A percentile compares a stretch with the other conserved stretches of the same genome.
Evolutionary conservation across 2,113 vertebrate genomes (phyloP).

Genomic region (Siniperca knerii): DNA sequence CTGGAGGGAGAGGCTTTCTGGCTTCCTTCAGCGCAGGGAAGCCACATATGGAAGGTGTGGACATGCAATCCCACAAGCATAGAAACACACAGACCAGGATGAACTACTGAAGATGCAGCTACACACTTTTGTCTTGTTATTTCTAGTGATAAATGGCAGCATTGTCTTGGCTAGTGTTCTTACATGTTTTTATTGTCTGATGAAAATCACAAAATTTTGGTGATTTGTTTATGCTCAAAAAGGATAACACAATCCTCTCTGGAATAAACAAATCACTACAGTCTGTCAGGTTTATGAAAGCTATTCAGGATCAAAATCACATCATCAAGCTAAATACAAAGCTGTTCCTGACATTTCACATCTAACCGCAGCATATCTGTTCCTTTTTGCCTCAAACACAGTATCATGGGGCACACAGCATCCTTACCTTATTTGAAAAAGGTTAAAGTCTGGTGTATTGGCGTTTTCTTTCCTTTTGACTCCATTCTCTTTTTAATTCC

Average conservation of each 20-base stretch:
- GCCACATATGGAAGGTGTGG: slow-evolving; percentile 86
- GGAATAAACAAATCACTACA: not conserved
- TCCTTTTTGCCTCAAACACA: not conserved
- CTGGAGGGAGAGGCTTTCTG: slow-evolving; percentile 88
- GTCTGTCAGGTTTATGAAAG: not conserved
- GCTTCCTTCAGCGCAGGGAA: slow-evolving; percentile 88
- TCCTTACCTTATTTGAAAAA: not conserved
- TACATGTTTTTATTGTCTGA: not conserved
- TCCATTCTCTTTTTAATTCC: slow-evolving; percentile 40
- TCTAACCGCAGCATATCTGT: too few species aligned
- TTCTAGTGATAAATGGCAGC: not conserved
- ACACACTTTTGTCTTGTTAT: not conserved
- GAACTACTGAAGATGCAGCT: not conserved
- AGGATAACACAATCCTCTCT: not conserved
- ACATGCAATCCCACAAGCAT: not conserved
- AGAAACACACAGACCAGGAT: not conserved
- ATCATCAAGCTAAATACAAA: not conserved
- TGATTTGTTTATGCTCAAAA: not conserved
- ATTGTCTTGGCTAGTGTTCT: not conserved
- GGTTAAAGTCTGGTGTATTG: not conserved
- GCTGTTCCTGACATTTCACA: not conserved
- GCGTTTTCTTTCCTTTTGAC: slow-evolving; percentile 1
- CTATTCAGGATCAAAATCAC: not conserved
- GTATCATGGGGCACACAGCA: not conserved
- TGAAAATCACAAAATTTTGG: not conserved